Evolutionary conservation across 1,140 invertebrate genomes (phyloP), one percentile per base, ranked within the genome.

Genomic region (Drosophila parvula): DNA sequence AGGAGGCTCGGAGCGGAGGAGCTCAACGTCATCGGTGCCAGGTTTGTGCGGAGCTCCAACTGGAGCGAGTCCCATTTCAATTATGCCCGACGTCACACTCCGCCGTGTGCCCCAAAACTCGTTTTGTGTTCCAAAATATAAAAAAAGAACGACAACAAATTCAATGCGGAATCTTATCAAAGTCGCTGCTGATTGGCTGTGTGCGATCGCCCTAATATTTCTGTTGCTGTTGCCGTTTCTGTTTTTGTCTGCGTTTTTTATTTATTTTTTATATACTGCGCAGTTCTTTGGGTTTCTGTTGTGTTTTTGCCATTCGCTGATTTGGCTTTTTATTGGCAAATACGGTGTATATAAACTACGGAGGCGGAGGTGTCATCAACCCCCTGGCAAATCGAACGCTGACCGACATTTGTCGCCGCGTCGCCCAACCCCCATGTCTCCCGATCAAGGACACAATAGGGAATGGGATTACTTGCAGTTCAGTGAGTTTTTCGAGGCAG

Each of bases 261-360:
- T 58, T 56, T 38, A 36, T 58, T 71, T 67, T 60, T 59, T 77
- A 79, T 81, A 44, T 81, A 89, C 78, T 89, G 74, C 84, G 84
- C 70, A 89, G 84, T 89, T 59, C 69, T 75, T 71, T 63, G 43
- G 67, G 55, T 88, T 82, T 82, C 51, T 88, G 79, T 88, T 89
- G 63, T 82, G 83, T 60, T 88, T 73, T 74, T 44, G 58, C 27
- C 59, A 77, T 79, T 67, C 81, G 74, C 61, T 48, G 59, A 75
- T 75, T 56, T 64, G 55, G 34, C 74, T 88, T 86, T 86, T 88
- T 88, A 86, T 88, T 88, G 83, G 83, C 79, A 77, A 86, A 71
- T 69, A 51, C 48, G 36, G 28, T 27, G 28, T 32, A 55, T 43
- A 34, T 27, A 36, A 34, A n/a, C 38, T 7, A 34, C 2, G 41